Percentiles rank a stretch among this genome's conserved stretches.
Evolutionary conservation across 2,113 vertebrate species (phyloP).

Genomic region (Nothobranchius furzeri): DNA sequence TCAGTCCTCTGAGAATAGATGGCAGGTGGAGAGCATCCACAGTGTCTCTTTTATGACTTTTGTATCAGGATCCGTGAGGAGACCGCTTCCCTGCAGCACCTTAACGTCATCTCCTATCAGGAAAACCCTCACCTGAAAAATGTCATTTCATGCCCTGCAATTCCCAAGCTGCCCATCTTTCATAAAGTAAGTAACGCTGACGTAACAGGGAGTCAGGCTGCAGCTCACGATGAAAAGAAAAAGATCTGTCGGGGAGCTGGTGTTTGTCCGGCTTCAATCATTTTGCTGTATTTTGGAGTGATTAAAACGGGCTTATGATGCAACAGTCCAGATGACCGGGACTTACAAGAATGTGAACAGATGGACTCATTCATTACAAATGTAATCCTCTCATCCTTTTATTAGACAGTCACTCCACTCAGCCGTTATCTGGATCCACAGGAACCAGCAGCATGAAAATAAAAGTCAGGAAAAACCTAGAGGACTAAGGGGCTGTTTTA

Average conservation of each 20-base stretch:
- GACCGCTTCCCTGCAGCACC: background rate
- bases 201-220: conserved; percentile 21
- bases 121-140: conserved; percentile 22
- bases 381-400: conserved; percentile 70
- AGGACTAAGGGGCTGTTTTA: conserved; percentile 24
- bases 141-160: conserved; percentile 6
- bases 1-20: conserved; percentile 21
- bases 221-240: conserved; percentile 19
- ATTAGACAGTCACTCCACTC: conserved; percentile 53
- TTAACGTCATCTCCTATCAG: conserved; percentile 10
- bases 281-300: conserved; percentile 54
- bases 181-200: conserved; percentile 31
- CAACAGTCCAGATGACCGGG: conserved; percentile 68
- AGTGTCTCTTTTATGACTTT: conserved; percentile 35
- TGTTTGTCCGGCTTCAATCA: conserved; percentile 24
- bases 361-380: conserved; percentile 60
- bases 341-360: conserved; percentile 72
- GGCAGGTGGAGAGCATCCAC: conserved; percentile 4
- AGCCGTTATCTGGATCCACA: conserved; percentile 21
- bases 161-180: conserved; percentile 14
- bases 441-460: conserved; percentile 15
- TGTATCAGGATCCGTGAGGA: conserved; percentile 18
- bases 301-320: conserved; percentile 74
- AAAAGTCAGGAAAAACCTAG: background rate
- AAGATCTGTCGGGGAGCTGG: conserved; percentile 4